Percentiles rank a stretch among this genome's conserved stretches.
These are phyloP conservation scores for Melanchra persicariae DNA, from an alignment of 2,888 invertebrate genomes.

Conservation along the genomic window DNA sequence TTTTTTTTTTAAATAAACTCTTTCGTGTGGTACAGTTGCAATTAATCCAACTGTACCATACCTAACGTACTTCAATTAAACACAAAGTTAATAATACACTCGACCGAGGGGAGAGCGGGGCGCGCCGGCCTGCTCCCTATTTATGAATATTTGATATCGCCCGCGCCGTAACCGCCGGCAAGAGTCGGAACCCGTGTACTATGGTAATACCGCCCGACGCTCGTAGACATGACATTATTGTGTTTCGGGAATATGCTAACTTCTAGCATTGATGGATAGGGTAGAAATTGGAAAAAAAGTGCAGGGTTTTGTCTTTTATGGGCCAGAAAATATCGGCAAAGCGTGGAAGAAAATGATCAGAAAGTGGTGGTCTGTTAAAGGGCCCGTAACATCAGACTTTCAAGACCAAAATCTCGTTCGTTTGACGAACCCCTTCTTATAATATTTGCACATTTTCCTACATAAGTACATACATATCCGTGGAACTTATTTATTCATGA, in stretches of 20 bases:
- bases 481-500: background rate
- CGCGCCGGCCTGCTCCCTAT: conserved; percentile 66
- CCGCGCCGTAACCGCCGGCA: conserved; percentile 61
- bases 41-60: background rate
- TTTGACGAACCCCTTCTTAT: too few relatives aligned
- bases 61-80: conserved; percentile 31
- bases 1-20: background rate
- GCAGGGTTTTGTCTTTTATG: background rate
- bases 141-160: conserved; percentile 86
- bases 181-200: conserved; percentile 73
- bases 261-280: conserved; percentile 4
- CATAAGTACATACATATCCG: too few relatives aligned
- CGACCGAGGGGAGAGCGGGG: conserved; percentile 64
- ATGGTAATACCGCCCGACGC: conserved; percentile 68
- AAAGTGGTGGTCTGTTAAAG: too few relatives aligned
- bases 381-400: background rate
- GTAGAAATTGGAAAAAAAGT: background rate
- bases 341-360: too few relatives aligned
- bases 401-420: background rate
- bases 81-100: conserved; percentile 41
- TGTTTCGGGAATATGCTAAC: conserved; percentile 40
- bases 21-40: too few relatives aligned
- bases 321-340: background rate
- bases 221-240: conserved; percentile 43
- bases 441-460: too few relatives aligned